phyloP scores from a whole-genome alignment of 1,140 invertebrate species.

The Panagrolaimus sp. region DNA sequence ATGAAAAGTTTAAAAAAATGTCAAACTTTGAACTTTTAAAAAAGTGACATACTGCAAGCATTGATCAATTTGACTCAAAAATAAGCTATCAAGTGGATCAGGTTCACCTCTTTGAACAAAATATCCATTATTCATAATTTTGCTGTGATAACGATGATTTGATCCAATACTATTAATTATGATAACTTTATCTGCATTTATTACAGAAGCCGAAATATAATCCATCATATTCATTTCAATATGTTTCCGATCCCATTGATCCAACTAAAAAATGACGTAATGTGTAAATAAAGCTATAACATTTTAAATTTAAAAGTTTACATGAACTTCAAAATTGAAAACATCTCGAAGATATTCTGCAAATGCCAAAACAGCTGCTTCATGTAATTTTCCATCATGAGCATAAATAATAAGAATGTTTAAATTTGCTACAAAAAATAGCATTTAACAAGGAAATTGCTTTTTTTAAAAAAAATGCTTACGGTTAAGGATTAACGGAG shows the following conservation, averaged over 20 bases:
- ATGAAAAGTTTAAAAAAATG: too few species aligned
- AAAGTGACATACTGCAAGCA: conserved; percentile 48
- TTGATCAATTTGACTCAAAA: conserved; percentile 48
- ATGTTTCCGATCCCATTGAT: conserved; percentile 45
- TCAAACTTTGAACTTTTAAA: conserved; percentile 1
- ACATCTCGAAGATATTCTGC: conserved; percentile 50
- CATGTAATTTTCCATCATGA: conserved; percentile 49
- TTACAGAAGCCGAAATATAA: conserved; percentile 50
- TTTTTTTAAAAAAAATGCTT: not conserved
- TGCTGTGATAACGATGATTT: conserved; percentile 41
- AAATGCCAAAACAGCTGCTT: conserved; percentile 49
- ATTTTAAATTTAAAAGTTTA: conserved; percentile 24
- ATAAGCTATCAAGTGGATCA: conserved; percentile 40
- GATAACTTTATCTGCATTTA: conserved; percentile 55
- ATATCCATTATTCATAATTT: conserved; percentile 30
- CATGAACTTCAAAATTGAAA: conserved; percentile 49
- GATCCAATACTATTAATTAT: conserved; percentile 54
- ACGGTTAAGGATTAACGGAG: conserved; percentile 2
- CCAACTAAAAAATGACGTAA: conserved; percentile 38
- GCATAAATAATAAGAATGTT: conserved; percentile 52
- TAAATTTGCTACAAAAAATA: conserved; percentile 20
- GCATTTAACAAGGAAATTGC: not conserved
- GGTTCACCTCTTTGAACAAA: conserved; percentile 36
- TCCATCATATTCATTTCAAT: conserved; percentile 52
- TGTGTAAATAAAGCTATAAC: not conserved